Conservation (phyloP, 2,113 vertebrate species). For the Siniperca chuatsi region DNA sequence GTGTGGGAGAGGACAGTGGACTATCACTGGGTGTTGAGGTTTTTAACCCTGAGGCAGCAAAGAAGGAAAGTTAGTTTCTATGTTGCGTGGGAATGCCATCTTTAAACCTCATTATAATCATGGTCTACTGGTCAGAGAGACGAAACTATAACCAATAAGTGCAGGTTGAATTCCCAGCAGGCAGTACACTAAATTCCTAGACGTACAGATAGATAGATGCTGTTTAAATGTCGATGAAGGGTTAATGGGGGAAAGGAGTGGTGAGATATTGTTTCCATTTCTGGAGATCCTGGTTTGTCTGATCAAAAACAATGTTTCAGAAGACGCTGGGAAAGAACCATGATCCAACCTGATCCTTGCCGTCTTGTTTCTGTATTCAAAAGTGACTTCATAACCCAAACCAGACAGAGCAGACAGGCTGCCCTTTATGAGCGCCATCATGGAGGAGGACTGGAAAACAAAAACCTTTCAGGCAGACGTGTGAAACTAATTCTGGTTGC, state of each 20-base stretch:
- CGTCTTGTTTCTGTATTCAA: conserved; percentile 58
- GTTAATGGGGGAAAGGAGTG: conserved; percentile 18
- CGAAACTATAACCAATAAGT: background rate
- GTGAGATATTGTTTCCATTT: conserved; percentile 54
- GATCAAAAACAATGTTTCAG: conserved; percentile 61
- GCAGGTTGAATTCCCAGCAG: conserved; percentile 29
- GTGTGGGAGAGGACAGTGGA: conserved; percentile 61
- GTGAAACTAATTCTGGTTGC: conserved; percentile 43
- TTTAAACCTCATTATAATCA: conserved; percentile 67
- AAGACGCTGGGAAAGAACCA: conserved; percentile 57
- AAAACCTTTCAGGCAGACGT: conserved; percentile 38
- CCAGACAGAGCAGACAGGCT: conserved; percentile 66
- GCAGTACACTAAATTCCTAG: background rate
- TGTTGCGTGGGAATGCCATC: conserved; percentile 60
- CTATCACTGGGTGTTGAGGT: conserved; percentile 47
- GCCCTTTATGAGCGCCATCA: conserved; percentile 43
- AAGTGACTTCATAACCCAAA: conserved; percentile 65
- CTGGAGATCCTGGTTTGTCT: conserved; percentile 40
- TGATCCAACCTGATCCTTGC: conserved; percentile 62
- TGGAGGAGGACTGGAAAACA: conserved; percentile 35
- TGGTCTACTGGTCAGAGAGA: conserved; percentile 13
- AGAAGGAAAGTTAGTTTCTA: conserved; percentile 21
- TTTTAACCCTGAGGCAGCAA: conserved; percentile 42
- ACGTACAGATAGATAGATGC: background rate
- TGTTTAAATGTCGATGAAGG: background rate